phyloP scores from a whole-genome alignment of 2,113 vertebrate species.

The Alaudala cheleensis region DNA sequence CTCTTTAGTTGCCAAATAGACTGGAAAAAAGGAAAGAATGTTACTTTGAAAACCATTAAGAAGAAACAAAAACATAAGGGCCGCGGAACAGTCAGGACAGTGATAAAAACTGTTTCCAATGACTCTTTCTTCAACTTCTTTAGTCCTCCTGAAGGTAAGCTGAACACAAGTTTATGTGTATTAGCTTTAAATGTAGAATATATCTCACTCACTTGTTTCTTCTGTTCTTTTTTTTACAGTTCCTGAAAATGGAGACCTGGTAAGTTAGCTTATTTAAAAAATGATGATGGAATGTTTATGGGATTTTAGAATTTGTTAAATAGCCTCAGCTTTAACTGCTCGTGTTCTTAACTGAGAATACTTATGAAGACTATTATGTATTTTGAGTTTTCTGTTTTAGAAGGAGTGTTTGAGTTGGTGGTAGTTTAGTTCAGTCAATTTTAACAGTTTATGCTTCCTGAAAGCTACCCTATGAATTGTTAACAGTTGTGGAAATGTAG shows the following conservation, averaged over 20 bases:
- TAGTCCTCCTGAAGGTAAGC: slow-evolving; percentile 91
- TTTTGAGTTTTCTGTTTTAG: background rate
- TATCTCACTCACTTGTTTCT: background rate
- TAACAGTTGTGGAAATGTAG: background rate
- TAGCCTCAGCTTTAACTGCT: background rate
- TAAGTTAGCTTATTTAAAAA: slow-evolving; percentile 70
- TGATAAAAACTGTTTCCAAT: slow-evolving; percentile 98
- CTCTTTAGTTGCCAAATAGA: slow-evolving; percentile 89
- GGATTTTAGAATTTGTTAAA: background rate
- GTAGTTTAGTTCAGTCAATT: background rate
- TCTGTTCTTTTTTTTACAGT: slow-evolving; percentile 74
- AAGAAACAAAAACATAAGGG: slow-evolving; percentile 99
- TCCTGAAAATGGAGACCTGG: slow-evolving; percentile 94
- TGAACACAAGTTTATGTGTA: background rate
- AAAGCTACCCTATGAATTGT: background rate
- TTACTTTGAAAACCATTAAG: slow-evolving; percentile 98
- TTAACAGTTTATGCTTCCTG: background rate
- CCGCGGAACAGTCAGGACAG: slow-evolving; percentile 94
- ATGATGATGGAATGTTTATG: background rate
- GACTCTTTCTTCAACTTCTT: slow-evolving; percentile 99
- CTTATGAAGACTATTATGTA: background rate
- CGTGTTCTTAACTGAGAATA: background rate
- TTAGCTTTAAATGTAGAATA: background rate
- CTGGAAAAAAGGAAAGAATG: slow-evolving; percentile 98
- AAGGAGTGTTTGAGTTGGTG: background rate